A percentile compares a stretch with the other conserved stretches of the same genome.
Conservation (phyloP, 1,140 invertebrate genomes). For the Parapsyche elsis region DNA sequence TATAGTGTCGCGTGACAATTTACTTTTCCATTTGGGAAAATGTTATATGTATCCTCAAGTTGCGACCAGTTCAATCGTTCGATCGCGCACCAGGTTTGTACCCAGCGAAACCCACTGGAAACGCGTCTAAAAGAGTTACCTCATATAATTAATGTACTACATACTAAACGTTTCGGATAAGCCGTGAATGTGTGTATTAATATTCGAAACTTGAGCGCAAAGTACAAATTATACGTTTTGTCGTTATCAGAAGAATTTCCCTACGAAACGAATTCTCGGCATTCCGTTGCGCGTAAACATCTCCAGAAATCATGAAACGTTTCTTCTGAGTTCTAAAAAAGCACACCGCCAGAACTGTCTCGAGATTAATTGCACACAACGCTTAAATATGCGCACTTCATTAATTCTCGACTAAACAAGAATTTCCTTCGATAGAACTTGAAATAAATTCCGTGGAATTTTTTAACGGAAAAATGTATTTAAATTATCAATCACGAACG, state of each 20-base stretch:
- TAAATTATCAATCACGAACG: too few relatives aligned
- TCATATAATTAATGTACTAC: too few relatives aligned
- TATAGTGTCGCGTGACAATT: slow-evolving; percentile 4
- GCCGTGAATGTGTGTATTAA: too few relatives aligned
- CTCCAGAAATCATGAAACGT: slow-evolving; percentile 17
- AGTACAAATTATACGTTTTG: too few relatives aligned
- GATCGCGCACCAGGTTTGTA: background rate
- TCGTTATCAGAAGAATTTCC: too few relatives aligned
- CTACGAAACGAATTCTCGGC: background rate
- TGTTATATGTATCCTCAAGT: background rate
- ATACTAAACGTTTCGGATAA: too few relatives aligned
- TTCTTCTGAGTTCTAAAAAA: slow-evolving; percentile 5
- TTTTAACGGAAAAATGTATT: background rate
- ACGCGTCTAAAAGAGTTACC: too few relatives aligned
- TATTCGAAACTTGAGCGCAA: too few relatives aligned
- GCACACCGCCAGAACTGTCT: slow-evolving; percentile 2
- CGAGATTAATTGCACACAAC: slow-evolving; percentile 29
- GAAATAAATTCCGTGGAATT: background rate
- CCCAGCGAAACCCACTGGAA: too few relatives aligned
- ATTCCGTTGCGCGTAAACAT: slow-evolving; percentile 22
- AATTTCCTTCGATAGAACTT: slow-evolving; percentile 9
- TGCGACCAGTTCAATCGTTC: background rate
- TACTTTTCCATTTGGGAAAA: background rate
- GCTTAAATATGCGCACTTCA: slow-evolving; percentile 26
- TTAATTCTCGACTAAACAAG: slow-evolving; percentile 23